Percentiles rank a stretch among this genome's conserved stretches.
Conservation (phyloP, 2,797 vertebrate genomes). For the Ctenopoma kingsleyae region DNA sequence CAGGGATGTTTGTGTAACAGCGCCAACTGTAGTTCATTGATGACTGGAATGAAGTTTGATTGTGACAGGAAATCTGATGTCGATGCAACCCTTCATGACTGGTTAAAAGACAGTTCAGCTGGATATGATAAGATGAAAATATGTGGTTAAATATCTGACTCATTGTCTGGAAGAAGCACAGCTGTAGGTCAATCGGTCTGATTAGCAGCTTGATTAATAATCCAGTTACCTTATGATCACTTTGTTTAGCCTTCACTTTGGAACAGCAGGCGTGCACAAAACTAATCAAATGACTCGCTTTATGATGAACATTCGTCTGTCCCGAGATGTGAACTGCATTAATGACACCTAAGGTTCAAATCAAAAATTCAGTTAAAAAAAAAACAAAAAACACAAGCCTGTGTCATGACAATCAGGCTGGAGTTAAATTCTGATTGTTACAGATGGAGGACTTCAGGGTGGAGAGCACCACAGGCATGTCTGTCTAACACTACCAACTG, state of each 20-base stretch:
- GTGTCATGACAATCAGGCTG: not conserved
- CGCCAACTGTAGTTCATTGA: too few species aligned
- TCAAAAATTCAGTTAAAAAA: not conserved
- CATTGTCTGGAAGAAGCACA: not conserved
- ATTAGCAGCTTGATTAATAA: slow-evolving; percentile 33
- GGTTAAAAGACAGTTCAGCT: not conserved
- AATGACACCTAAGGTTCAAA: too few species aligned
- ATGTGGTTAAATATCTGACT: too few species aligned
- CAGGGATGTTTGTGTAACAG: too few species aligned
- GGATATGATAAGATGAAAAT: not conserved
- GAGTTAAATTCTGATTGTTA: not conserved
- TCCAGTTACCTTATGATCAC: not conserved
- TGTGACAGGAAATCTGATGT: too few species aligned
- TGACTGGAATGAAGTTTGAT: too few species aligned
- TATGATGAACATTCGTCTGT: not conserved
- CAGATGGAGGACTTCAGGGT: not conserved
- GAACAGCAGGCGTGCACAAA: not conserved
- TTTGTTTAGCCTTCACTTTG: not conserved
- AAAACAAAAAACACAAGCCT: not conserved
- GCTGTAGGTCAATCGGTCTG: slow-evolving; percentile 33
- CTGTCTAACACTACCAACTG: not conserved
- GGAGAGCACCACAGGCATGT: not conserved
- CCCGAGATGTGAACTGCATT: not conserved
- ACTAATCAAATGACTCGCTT: not conserved
- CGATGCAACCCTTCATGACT: too few species aligned